Evolutionary conservation across 2,888 invertebrate genomes (phyloP).

Genomic region (Griposia aprilina): DNA sequence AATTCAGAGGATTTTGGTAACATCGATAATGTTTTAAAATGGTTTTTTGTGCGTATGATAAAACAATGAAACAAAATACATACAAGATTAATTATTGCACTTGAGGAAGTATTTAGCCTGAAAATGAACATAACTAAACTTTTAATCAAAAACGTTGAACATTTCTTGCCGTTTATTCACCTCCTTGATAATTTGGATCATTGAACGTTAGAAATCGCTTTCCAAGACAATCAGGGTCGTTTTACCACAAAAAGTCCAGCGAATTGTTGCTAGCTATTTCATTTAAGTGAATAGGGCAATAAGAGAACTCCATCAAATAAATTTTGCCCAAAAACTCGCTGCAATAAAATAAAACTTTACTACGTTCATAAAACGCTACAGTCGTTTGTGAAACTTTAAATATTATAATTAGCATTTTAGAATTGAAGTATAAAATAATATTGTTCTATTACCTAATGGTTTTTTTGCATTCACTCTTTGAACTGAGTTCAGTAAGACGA

Average conservation of each 20-base stretch:
- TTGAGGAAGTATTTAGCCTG: too few relatives aligned
- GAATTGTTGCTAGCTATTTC: conserved; percentile 56
- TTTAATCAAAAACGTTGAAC: neutral
- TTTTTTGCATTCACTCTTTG: conserved; percentile 4
- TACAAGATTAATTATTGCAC: neutral
- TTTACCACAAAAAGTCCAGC: conserved; percentile 40
- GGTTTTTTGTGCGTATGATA: neutral
- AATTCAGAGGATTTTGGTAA: too few relatives aligned
- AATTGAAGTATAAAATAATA: conserved; percentile 31
- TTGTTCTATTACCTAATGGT: conserved; percentile 4
- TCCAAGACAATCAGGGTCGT: conserved; percentile 14
- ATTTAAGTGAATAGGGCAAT: conserved; percentile 44
- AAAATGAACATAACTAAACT: neutral
- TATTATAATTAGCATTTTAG: conserved; percentile 43
- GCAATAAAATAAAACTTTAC: conserved; percentile 65
- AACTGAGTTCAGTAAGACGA: too few relatives aligned
- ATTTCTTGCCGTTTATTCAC: conserved; percentile 18
- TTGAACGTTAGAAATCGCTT: conserved; percentile 29
- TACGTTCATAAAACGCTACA: conserved; percentile 57
- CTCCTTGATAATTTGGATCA: conserved; percentile 24
- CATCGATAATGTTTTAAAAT: neutral
- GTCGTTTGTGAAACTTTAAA: conserved; percentile 59
- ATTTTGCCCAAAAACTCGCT: conserved; percentile 59
- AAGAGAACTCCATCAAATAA: conserved; percentile 59
- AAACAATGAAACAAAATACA: neutral